Evolutionary conservation across 2,113 vertebrate species (phyloP), one percentile per base, ranked within the genome.

Genomic region (Ictidomys tridecemlineatus): DNA sequence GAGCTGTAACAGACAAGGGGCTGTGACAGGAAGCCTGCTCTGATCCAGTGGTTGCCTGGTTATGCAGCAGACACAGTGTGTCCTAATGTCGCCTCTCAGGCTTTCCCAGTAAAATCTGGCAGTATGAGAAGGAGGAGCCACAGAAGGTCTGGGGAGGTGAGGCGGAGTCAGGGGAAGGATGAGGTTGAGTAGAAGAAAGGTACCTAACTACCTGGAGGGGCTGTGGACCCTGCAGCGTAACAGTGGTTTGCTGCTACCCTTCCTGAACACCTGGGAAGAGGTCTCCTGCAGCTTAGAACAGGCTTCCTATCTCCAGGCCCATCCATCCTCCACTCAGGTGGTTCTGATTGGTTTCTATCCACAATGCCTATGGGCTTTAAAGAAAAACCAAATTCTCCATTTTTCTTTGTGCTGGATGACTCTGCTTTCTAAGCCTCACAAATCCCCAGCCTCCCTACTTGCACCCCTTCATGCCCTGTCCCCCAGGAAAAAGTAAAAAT

Each of bases 1-100:
- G 45, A 53, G 82, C 4, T 4, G 8, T 0, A 11, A 34, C 11
- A 58, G 53, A 42, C 4, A 1, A 0, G 17, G n/a, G 2, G 32
- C 42, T 51, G 0, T 1, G 28, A 0, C 0, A 17, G 63, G 53
- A 6, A 10, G 37, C 22, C 13, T 0, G 3, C 18, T 51, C 4
- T 3, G 34, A 30, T 51, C 74, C 26, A 58, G 70, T 1, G 24
- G 22, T 0, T 20, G 26, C n/a, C 53, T 79, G 58, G 22, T 34
- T 56, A n/a, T 45, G 51, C n/a, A n/a, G n/a, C n/a, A n/a, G n/a
- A n/a, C n/a, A 80, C 72, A 11, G 30, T 4, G 77, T 20, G 5
- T 8, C 30, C 84, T 4, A 20, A 53, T 10, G 11, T 34, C 0
- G 34, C 45, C 91, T 89, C 45, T 24, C 11, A 11, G n/a, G 26